phyloP scores from a whole-genome alignment of 2,113 vertebrate species.

The Spea bombifrons region DNA sequence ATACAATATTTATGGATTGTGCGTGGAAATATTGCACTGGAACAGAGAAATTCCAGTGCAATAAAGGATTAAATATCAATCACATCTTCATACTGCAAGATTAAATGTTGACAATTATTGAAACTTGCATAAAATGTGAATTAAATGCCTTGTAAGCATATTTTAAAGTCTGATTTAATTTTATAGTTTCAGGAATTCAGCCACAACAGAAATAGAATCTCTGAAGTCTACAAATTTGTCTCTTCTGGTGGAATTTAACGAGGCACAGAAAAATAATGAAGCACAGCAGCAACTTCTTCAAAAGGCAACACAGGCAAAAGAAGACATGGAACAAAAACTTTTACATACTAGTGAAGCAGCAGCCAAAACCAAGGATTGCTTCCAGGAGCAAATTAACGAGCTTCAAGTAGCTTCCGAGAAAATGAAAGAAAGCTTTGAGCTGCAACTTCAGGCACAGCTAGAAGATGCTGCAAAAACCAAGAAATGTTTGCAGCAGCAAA shows the following conservation, averaged over 20 bases:
- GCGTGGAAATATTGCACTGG: too few species aligned
- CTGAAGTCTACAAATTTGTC: constrained; percentile 56
- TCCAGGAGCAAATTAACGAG: background rate
- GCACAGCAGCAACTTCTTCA: constrained; percentile 58
- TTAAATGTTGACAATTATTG: too few species aligned
- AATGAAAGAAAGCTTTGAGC: constrained; percentile 31
- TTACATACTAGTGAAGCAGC: background rate
- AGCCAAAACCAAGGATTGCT: background rate
- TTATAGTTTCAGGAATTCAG: constrained; percentile 66
- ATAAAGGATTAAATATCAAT: too few species aligned
- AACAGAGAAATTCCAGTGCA: too few species aligned
- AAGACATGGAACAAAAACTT: constrained; percentile 12
- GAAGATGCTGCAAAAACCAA: background rate
- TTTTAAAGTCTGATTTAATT: background rate
- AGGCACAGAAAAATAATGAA: constrained; percentile 57
- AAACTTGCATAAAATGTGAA: too few species aligned
- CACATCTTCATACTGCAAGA: too few species aligned
- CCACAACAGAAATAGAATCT: constrained; percentile 57
- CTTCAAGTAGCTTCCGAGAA: background rate
- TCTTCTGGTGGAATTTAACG: constrained; percentile 64
- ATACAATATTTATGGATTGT: too few species aligned
- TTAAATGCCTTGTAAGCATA: background rate
- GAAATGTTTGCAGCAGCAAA: background rate
- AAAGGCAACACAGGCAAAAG: background rate
- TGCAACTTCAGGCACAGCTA: constrained; percentile 56